These are phyloP conservation scores for Ophonus ardosiacus DNA, from an alignment of 2,888 invertebrate species.

Conservation along the genomic window DNA sequence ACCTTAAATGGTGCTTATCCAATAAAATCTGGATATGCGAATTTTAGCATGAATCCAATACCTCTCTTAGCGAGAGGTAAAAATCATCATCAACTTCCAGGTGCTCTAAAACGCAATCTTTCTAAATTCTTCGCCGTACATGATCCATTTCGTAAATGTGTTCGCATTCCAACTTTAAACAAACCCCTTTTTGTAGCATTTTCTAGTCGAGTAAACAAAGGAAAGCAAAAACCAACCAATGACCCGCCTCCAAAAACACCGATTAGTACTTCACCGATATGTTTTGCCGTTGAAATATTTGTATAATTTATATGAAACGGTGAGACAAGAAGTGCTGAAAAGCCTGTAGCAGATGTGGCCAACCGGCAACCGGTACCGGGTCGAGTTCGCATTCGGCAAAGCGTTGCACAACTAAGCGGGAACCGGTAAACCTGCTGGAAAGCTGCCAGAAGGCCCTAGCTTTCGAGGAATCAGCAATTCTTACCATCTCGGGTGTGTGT, in stretches of 20 bases:
- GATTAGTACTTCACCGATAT: slow-evolving; percentile 4
- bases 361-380: background rate
- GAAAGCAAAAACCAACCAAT: background rate
- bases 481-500: background rate
- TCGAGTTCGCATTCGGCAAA: background rate
- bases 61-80: no score
- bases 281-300: slow-evolving; percentile 26
- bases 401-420: slow-evolving; percentile 22
- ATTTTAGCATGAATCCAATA: no score
- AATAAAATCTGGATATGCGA: no score
- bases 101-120: no score
- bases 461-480: slow-evolving; percentile 29
- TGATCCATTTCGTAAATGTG: no score
- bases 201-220: background rate
- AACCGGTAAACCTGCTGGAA: slow-evolving; percentile 42
- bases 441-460: slow-evolving; percentile 34
- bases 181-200: no score
- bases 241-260: background rate
- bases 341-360: slow-evolving; percentile 31
- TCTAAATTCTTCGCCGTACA: no score
- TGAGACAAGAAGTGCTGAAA: background rate
- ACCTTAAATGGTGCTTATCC: no score
- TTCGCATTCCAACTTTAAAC: no score
- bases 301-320: slow-evolving; percentile 47
- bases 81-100: no score